These are phyloP conservation scores for Odontesthes bonariensis DNA, from an alignment of 2,113 vertebrate genomes.

Conservation along the genomic window DNA sequence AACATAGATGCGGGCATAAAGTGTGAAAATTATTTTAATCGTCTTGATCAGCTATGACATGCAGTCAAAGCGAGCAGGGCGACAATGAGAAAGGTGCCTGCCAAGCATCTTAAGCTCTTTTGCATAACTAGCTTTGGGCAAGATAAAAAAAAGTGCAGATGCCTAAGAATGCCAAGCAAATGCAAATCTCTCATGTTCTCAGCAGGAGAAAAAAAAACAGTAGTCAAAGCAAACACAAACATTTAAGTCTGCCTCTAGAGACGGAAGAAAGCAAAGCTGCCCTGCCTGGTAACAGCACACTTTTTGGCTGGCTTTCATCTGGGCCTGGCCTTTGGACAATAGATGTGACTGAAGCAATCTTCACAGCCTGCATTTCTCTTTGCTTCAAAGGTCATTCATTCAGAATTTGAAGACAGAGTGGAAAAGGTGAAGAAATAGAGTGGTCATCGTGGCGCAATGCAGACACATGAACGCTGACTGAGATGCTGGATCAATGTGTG, in stretches of 20 bases:
- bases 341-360: constrained; percentile 61
- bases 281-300: constrained; percentile 60
- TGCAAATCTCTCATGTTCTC: constrained; percentile 37
- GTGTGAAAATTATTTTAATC: constrained; percentile 14
- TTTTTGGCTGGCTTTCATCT: constrained; percentile 64
- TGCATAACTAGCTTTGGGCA: constrained; percentile 48
- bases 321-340: constrained; percentile 67
- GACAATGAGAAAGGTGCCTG: constrained; percentile 34
- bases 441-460: constrained; percentile 1
- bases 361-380: constrained; percentile 61
- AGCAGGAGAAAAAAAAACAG: constrained; percentile 10
- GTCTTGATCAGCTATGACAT: constrained; percentile 21
- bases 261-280: constrained; percentile 44
- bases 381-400: constrained; percentile 67
- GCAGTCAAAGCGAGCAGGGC: constrained; percentile 19
- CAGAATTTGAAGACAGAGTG: constrained; percentile 35
- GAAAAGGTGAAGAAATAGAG: constrained; percentile 6
- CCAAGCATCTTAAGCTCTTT: constrained; percentile 30
- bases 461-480: constrained; percentile 35
- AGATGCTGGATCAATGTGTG: neutral
- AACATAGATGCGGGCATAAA: neutral
- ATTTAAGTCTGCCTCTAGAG: constrained; percentile 49
- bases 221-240: constrained; percentile 51
- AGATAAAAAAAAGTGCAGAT: constrained; percentile 35
- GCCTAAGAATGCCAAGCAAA: constrained; percentile 42